Evolutionary conservation across 2,888 invertebrate species (phyloP).

Genomic region (Drosophila eohydei): DNA sequence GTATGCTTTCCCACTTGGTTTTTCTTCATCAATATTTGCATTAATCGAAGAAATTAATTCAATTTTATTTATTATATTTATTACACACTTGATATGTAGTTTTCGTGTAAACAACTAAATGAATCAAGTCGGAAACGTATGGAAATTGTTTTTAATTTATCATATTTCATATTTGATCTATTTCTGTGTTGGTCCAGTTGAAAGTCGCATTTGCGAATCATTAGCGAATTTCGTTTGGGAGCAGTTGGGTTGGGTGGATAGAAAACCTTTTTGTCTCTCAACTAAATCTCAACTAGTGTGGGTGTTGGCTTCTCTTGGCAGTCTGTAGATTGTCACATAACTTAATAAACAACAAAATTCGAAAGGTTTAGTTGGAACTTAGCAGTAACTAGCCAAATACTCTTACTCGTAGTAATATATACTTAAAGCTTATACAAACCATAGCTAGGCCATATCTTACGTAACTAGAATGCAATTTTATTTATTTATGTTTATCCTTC

Average conservation of each 20-base stretch:
- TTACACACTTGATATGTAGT: conserved; percentile 72
- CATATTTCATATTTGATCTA: conserved; percentile 17
- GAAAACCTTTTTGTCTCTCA: conserved; percentile 22
- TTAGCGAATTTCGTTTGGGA: conserved; percentile 24
- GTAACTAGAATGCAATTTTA: conserved; percentile 40
- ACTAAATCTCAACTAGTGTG: conserved; percentile 20
- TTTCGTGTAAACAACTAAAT: conserved; percentile 53
- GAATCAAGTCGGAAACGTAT: conserved; percentile 21
- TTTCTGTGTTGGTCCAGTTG: conserved; percentile 68
- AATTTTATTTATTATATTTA: conserved; percentile 38
- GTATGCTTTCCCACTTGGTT: conserved; percentile 74
- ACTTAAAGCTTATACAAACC: conserved; percentile 71
- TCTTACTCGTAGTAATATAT: conserved; percentile 22
- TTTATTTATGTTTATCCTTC: neutral
- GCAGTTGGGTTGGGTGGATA: conserved; percentile 30
- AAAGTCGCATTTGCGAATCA: conserved; percentile 31
- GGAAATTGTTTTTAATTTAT: neutral
- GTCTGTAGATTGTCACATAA: conserved; percentile 75
- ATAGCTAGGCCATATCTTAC: conserved; percentile 58
- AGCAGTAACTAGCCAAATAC: conserved; percentile 36
- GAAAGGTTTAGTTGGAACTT: conserved; percentile 24
- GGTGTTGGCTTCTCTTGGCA: conserved; percentile 53
- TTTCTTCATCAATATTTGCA: conserved; percentile 45
- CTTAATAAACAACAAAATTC: conserved; percentile 45
- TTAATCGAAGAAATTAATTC: conserved; percentile 55